These are phyloP conservation scores for Chloroceryle aenea DNA, from an alignment of 2,113 vertebrate genomes.

Conservation along the genomic window DNA sequence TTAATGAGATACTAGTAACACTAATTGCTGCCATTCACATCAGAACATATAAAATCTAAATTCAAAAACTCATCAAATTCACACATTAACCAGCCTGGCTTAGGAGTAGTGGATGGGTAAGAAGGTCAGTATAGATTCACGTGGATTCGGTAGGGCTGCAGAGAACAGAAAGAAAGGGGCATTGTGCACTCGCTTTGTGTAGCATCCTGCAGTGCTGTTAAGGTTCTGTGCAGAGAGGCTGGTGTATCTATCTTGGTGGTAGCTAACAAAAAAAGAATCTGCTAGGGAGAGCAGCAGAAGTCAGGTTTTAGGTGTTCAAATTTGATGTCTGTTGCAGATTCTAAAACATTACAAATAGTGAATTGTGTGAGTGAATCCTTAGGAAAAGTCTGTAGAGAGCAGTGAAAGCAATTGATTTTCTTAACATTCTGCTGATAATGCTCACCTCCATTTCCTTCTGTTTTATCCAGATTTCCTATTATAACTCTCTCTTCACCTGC, in stretches of 20 bases:
- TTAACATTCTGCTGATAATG: background rate
- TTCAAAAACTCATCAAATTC: background rate
- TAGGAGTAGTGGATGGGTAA: background rate
- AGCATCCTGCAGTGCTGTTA: background rate
- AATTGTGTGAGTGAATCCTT: background rate
- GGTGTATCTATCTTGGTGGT: accelerated
- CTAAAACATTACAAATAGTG: background rate
- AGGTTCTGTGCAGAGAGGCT: background rate
- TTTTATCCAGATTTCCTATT: background rate
- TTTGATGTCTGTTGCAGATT: background rate
- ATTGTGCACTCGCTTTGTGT: accelerated
- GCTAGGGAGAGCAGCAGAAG: background rate
- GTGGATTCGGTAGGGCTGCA: background rate
- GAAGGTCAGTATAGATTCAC: background rate
- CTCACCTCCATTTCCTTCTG: background rate
- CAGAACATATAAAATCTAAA: background rate
- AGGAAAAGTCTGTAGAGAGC: background rate
- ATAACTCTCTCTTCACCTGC: background rate
- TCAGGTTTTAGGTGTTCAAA: background rate
- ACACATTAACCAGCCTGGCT: background rate
- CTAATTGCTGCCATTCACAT: background rate
- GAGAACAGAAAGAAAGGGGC: background rate
- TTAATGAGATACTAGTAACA: background rate
- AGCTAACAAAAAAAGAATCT: background rate
- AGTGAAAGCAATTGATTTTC: background rate